phyloP scores from a whole-genome alignment of 2,113 vertebrate genomes.

The Gavialis gangeticus region DNA sequence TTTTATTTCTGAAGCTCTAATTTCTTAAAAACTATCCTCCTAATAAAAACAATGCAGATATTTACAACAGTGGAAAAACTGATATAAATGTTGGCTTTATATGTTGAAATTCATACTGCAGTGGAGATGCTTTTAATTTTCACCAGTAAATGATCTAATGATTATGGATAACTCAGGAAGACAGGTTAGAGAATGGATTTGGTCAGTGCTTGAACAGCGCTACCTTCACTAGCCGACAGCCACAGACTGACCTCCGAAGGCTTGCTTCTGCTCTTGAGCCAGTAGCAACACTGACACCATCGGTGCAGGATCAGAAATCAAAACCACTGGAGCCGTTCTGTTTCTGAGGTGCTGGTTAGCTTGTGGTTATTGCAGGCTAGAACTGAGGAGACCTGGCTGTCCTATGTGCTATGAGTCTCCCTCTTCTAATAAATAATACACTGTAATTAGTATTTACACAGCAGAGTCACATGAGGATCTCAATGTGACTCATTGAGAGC shows the following conservation, averaged over 20 bases:
- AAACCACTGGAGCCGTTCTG: neutral
- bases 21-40: neutral
- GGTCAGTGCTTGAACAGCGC: neutral
- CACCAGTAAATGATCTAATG: neutral
- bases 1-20: neutral
- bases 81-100: neutral
- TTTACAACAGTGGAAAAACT: neutral
- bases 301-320: neutral
- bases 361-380: neutral
- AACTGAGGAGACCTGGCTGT: neutral
- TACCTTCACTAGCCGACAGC: neutral
- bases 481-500: no score
- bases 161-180: neutral
- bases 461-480: neutral
- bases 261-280: neutral
- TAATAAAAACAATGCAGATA: neutral
- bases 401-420: neutral
- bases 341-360: neutral
- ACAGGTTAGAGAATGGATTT: neutral
- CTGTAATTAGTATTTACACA: neutral
- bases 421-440: neutral
- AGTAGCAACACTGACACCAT: neutral
- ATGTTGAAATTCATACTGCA: neutral
- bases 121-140: neutral
- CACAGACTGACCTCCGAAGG: neutral